A percentile compares a stretch with the other conserved stretches of the same genome.
Evolutionary conservation across 2,888 invertebrate genomes (phyloP).

Genomic region (Pocota personata): DNA sequence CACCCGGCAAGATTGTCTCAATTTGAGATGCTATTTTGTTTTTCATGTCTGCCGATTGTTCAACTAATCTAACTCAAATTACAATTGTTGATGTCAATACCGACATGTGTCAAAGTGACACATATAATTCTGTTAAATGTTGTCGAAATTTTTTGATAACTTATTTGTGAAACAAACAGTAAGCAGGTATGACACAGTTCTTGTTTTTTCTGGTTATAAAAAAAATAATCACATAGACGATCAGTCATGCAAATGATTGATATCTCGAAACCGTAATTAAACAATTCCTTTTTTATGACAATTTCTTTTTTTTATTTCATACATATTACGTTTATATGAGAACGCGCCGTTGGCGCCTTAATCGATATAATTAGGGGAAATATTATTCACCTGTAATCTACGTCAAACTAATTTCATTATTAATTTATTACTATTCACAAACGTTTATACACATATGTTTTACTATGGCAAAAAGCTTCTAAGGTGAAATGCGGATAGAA

Average conservation of each 20-base stretch:
- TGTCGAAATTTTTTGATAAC: background rate
- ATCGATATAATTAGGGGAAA: background rate
- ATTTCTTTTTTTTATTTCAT: background rate
- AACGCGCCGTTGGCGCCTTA: slow-evolving; percentile 10
- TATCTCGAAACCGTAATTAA: slow-evolving; percentile 2
- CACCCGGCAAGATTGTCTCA: background rate
- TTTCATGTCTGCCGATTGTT: background rate
- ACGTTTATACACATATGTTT: background rate
- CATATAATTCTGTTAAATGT: background rate
- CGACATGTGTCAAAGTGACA: background rate
- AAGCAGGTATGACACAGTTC: background rate
- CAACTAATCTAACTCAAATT: background rate
- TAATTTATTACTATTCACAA: background rate
- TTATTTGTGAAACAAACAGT: background rate
- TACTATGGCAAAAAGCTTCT: background rate
- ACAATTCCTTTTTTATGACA: slow-evolving; percentile 2
- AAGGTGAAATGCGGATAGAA: background rate
- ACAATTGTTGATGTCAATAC: background rate
- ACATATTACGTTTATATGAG: background rate
- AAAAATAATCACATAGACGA: background rate
- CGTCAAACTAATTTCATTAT: background rate
- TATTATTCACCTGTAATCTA: slow-evolving; percentile 8
- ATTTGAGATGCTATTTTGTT: background rate
- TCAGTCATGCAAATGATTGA: background rate
- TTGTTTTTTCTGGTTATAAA: background rate